Evolutionary conservation across 37 sponge, comb jelly and placozoan species (phyloP), one percentile per base, ranked within the genome.

Genomic region (Beroe forskalii): DNA sequence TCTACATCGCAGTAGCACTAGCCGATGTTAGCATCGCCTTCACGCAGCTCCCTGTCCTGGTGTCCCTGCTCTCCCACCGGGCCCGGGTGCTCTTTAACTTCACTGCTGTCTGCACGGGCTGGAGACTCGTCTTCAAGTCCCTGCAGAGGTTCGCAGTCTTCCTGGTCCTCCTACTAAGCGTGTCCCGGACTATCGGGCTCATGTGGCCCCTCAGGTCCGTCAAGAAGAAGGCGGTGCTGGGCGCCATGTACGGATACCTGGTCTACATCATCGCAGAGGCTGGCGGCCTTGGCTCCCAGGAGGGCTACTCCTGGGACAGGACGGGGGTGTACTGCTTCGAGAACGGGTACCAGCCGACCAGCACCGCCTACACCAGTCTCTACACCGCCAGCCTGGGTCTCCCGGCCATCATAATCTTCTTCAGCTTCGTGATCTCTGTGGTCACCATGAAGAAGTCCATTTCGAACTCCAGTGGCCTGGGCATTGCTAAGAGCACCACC

Each of bases 281-380:
- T 6, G 86, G 48, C 24, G 40, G 20, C 31, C 40, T 80, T 1
- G 86, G 86, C 1, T 80, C 86, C 55, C 28, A 23, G 55, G 86
- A 80, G 48, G 55, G 86, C 0, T 80, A 43, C 86, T 44, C 55
- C 55, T 80, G 35, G 17, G 86, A 80, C 30, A 20, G 55, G 30
- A 80, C 86, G 27, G 86, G 86, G 35, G 86, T 32, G n/a, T 80
- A 80, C 55, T 80, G 86, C 31, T 80, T 38, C 55, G 86, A 80
- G 55, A 80, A 80, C 31, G 86, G 86, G 17, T 2, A 80, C 25
- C 8, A 80, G 35, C 86, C 86, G 22, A 80, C 86, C 55, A 80
- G 55, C 48, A 25, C 23, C 8, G 25, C 23, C 27, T 39, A 40
- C 55, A 80, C 28, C 55, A 9, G n/a, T 44, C 86, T 80, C 4